Base-by-base conservation (phyloP, 53 echinoderm and acorn worm species). In the Mesocentrotus franciscanus region DNA sequence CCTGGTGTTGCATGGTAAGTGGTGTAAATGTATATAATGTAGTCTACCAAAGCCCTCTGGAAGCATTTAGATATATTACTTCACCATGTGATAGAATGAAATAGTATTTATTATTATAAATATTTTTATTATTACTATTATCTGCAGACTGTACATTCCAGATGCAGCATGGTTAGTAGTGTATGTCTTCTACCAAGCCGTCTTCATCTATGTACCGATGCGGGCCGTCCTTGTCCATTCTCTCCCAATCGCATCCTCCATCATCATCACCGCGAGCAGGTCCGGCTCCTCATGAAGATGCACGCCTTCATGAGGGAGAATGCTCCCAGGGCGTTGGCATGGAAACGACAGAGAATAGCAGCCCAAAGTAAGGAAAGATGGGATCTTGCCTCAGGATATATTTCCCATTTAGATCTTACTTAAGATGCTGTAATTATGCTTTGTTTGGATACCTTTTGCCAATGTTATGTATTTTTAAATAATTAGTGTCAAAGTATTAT, bases 301-400 rank as follows among this genome's bases (percentile, higher is more conserved):
- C 99, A 99, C 60, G 96, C 98, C 26, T 99, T 99, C 96, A 78
- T 99, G 92, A 93, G 99, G 85, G 98, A 98, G 85, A 97, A 97
- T 85, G 93, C 96, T 68, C 97, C 99, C 16, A 91, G 96, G 62
- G 98, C 98, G 22, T 64, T 95, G 85, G 89, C 81, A 42, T 99
- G 97, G 97, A 98, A 96, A 72, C 97, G 56, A 78, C 93, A 96
- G 15, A 90, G 71, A n/a, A 95, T 2, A 57, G 34, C 29, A 59
- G 39, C 20, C 27, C 56, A 96, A 56, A 57, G 92, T 91, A 29
- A 78, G 32, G 68, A 94, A 15, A 90, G 94, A 49, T 49, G 5
- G 90, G 79, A 79, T 64, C 64, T 64, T 64, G 64, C 20, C 6
- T 64, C 20, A 49, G 49, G 49, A 49, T 49, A 5, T 49, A 49